Evolutionary conservation across 1,140 invertebrate species (phyloP).

Genomic region (Dinoponera quadriceps): DNA sequence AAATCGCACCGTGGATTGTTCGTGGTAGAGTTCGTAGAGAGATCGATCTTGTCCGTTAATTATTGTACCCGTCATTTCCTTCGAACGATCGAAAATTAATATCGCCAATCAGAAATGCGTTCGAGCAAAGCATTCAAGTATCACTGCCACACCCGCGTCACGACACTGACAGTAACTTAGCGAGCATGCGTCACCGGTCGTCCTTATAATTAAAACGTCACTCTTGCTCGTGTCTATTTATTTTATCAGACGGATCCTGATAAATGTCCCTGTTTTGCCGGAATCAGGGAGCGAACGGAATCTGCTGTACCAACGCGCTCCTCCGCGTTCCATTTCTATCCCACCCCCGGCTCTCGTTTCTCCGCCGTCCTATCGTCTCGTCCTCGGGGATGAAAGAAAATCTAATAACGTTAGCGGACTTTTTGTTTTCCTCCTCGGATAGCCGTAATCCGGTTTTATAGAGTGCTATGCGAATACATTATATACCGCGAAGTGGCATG

Average conservation of each 20-base stretch:
- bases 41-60: not conserved
- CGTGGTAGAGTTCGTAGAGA: too few relatives aligned
- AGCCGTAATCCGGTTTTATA: constrained; percentile 69
- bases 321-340: constrained; percentile 33
- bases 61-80: not conserved
- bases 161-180: constrained; percentile 33
- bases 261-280: constrained; percentile 77
- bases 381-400: constrained; percentile 75
- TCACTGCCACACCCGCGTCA: not conserved
- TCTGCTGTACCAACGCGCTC: constrained; percentile 15
- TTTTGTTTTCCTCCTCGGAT: constrained; percentile 74
- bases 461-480: constrained; percentile 65
- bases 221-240: constrained; percentile 69
- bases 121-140: constrained; percentile 7
- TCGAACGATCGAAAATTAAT: not conserved
- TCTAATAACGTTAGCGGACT: constrained; percentile 78
- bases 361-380: constrained; percentile 62
- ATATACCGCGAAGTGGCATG: constrained; percentile 28
- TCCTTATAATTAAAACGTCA: constrained; percentile 69
- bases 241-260: constrained; percentile 75
- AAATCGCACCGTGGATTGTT: too few relatives aligned
- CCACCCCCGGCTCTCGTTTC: not conserved
- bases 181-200: constrained; percentile 21
- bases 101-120: constrained; percentile 5
- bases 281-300: constrained; percentile 52